phyloP scores from a whole-genome alignment of 2,797 vertebrate species.

The Sebastiscus tertius region DNA sequence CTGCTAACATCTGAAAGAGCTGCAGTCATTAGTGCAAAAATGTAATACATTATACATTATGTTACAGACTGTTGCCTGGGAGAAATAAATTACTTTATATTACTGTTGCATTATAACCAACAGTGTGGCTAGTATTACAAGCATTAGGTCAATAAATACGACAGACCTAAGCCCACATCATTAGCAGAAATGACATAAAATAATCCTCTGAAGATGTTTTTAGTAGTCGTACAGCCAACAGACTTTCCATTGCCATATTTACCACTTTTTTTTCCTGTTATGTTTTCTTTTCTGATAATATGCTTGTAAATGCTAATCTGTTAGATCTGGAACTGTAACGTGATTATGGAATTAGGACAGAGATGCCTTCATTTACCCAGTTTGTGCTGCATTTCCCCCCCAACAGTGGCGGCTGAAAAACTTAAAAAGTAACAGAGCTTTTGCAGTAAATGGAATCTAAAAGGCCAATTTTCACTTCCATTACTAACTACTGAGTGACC shows the following conservation, averaged over 20 bases:
- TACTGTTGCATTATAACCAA: background rate
- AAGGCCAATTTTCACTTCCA: conserved; percentile 41
- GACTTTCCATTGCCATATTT: background rate
- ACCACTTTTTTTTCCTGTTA: background rate
- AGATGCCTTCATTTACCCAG: conserved; percentile 13
- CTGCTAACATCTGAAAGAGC: conserved; percentile 1
- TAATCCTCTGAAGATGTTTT: background rate
- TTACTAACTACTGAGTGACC: conserved; percentile 47
- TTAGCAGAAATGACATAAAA: conserved; percentile 7
- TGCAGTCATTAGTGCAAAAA: conserved; percentile 9
- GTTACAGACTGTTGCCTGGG: conserved; percentile 13
- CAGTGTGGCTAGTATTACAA: background rate
- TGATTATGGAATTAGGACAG: conserved; percentile 40
- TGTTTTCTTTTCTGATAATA: background rate
- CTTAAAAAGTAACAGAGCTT: background rate
- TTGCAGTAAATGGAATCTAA: conserved; percentile 13
- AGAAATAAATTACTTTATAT: conserved; percentile 13
- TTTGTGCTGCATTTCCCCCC: background rate
- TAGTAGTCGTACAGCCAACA: background rate
- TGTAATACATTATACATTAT: background rate
- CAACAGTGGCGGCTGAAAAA: conserved; percentile 1
- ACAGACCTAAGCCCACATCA: background rate
- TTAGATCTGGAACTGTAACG: conserved; percentile 21
- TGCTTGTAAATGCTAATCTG: conserved; percentile 4
- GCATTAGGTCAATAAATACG: background rate